Base-by-base conservation (phyloP, 23 tunicate genomes). In the Trididemnum nubilum region DNA sequence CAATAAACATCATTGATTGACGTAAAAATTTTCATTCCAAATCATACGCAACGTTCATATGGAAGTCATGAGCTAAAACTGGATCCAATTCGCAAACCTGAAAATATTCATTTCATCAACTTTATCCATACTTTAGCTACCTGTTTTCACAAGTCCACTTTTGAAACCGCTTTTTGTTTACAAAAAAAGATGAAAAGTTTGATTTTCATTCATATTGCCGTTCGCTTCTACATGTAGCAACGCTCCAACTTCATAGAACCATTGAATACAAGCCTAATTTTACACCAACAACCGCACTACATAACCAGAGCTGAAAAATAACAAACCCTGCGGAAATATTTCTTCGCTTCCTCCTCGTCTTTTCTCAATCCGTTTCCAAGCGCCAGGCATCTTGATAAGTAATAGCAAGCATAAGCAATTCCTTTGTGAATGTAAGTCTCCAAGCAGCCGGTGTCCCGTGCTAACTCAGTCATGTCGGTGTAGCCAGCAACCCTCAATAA, bases 31-130 rank as follows among this genome's bases (percentile, higher is more conserved):
- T 21, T 88, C 73, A 91, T 31, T 81, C 59, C 32, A 86, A 30
- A 19, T 87, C 97, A 36, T 86, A 92, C 5, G 91, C 87, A 61
- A 92, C 88, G 18, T 87, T 72, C 85, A 86, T 77, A 39, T 87
- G 89, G 60, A 82, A 78, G 51, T 92, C 91, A 72, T 92, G 82
- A 7, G 88, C 82, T 51, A 86, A 38, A 38, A 83, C 78, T 0
- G 97, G 97, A 35, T 92, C 97, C 81, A 86, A 38, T 50, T 86
- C 97, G 77, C 91, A 86, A 0, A 86, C 88, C 91, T 86, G 44
- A 30, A 92, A 91, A 63, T 44, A 15, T 9, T 15, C 12, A 44
- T 7, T 9, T 44, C 54, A 44, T 44, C 15, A 44, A n/a, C n/a
- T 44, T 44, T 7, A 7, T 44, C 54, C 54, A 44, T 44, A 44